A percentile compares a stretch with the other conserved stretches of the same genome.
Evolutionary conservation across 2,797 vertebrate genomes (phyloP).

Genomic region (Chanos chanos): DNA sequence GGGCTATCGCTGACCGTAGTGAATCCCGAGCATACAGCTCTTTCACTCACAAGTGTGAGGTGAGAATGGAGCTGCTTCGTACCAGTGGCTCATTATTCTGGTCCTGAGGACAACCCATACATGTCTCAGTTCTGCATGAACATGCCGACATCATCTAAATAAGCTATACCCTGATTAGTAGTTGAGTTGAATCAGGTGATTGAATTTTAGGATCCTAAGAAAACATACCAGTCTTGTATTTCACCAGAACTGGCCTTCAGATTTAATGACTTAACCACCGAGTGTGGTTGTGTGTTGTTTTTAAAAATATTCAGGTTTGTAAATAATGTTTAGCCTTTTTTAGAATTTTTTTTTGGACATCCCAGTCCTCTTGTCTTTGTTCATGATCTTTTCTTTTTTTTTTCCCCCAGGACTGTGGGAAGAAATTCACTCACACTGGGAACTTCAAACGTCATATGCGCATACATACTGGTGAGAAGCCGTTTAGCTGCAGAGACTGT

Average conservation of each 20-base stretch:
- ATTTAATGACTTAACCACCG: too few species aligned
- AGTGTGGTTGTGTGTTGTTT: background rate
- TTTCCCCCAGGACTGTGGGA: constrained; percentile 94
- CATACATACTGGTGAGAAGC: constrained; percentile 97
- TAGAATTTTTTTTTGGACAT: background rate
- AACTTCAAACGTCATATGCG: constrained; percentile 98
- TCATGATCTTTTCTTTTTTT: background rate
- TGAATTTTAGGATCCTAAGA: too few species aligned
- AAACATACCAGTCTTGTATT: too few species aligned
- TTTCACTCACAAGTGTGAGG: constrained; percentile 92
- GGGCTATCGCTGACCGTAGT: constrained; percentile 76
- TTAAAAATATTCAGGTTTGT: background rate
- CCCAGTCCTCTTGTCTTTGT: background rate
- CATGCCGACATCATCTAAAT: too few species aligned
- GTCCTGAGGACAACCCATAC: too few species aligned
- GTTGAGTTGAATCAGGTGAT: too few species aligned
- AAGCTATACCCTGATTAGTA: too few species aligned
- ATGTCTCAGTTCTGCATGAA: too few species aligned
- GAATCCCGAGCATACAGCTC: constrained; percentile 94
- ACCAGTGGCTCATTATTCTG: too few species aligned
- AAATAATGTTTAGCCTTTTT: background rate
- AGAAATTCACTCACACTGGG: constrained; percentile 96
- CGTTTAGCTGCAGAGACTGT: constrained; percentile 92
- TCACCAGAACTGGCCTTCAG: too few species aligned
- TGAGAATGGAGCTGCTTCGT: too few species aligned